Evolutionary conservation across 2,888 invertebrate genomes (phyloP), one percentile per base, ranked within the genome.

Genomic region (Schizaphis graminum): DNA sequence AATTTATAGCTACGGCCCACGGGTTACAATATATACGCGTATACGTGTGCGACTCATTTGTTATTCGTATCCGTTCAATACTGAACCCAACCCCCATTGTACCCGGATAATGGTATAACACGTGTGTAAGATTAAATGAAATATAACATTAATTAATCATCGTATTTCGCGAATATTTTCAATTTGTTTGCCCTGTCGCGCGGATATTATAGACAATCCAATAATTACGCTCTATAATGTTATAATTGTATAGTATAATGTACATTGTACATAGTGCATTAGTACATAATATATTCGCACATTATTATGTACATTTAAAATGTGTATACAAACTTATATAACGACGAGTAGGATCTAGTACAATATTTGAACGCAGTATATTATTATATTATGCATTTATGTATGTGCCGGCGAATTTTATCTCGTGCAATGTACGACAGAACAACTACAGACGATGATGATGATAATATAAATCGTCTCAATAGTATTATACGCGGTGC

Each of bases 391-490:
- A 77, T 77, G 35, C 21, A 77, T 77, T 77, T 77, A 77, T 77
- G 77, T 77, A 21, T 77, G 67, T 35, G n/a, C 67, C 67, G 35
- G 0, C 35, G 28, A 85, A 85, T 28, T 41, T 85, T 85, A 85
- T 44, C 85, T 85, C 85, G 87, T 10, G 87, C 28, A 53, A n/a
- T 88, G 87, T 53, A 24, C n/a, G 86, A 47, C 49, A 88, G 53
- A 35, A 88, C 87, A 28, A 88, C n/a, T n/a, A n/a, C n/a, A 88
- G 87, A 35, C 87, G 87, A 88, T n/a, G 49, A 44, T 89, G 89
- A 44, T 89, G 89, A 89, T 49, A 49, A 24, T 89, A 89, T 89
- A 56, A 56, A 89, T 89, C 41, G 89, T 89, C 89, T 89, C 89
- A 56, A 89, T 56, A 89, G 47, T 47, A 28, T 16, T 86, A 86